These are phyloP conservation scores for Microtus oregoni DNA, from an alignment of 2,113 vertebrate genomes.

Conservation along the genomic window DNA sequence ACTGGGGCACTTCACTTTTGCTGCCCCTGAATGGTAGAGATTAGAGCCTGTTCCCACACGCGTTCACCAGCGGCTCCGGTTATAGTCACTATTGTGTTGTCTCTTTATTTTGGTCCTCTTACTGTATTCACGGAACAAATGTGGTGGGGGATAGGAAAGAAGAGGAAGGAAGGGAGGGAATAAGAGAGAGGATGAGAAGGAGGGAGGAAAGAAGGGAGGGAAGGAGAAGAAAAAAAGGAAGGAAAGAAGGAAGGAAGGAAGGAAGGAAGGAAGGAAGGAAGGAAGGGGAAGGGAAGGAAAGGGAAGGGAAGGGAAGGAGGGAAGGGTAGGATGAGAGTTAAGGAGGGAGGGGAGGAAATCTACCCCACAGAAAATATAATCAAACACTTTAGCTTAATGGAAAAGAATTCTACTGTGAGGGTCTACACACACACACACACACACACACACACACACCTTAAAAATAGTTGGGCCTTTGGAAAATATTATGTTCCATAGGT, in stretches of 20 bases:
- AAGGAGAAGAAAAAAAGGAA: too few relatives aligned
- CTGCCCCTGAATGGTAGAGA: constrained; percentile 43
- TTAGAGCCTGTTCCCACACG: constrained; percentile 48
- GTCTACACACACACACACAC: not conserved
- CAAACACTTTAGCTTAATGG: constrained; percentile 50
- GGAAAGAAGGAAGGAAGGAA: rapidly evolving
- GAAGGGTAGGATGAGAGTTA: not conserved
- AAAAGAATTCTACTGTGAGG: constrained; percentile 44
- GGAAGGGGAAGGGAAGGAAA: not conserved
- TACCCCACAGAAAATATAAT: constrained; percentile 26
- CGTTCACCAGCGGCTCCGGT: constrained; percentile 31
- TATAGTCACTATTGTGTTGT: constrained; percentile 51
- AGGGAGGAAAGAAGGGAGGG: not conserved
- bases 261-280: not conserved
- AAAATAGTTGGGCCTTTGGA: constrained; percentile 34
- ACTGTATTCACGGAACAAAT: not conserved
- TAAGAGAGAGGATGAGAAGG: not conserved
- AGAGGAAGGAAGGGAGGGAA: not conserved
- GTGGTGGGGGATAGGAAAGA: not conserved
- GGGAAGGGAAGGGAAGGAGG: not conserved
- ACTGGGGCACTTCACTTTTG: constrained; percentile 5
- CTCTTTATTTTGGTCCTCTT: constrained; percentile 62
- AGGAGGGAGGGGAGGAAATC: not conserved
- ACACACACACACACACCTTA: not conserved
- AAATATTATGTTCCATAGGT: constrained; percentile 63